Percentiles rank a stretch among this genome's conserved stretches.
These are phyloP conservation scores for Nymphalis io DNA, from an alignment of 1,140 invertebrate genomes.

Conservation along the genomic window DNA sequence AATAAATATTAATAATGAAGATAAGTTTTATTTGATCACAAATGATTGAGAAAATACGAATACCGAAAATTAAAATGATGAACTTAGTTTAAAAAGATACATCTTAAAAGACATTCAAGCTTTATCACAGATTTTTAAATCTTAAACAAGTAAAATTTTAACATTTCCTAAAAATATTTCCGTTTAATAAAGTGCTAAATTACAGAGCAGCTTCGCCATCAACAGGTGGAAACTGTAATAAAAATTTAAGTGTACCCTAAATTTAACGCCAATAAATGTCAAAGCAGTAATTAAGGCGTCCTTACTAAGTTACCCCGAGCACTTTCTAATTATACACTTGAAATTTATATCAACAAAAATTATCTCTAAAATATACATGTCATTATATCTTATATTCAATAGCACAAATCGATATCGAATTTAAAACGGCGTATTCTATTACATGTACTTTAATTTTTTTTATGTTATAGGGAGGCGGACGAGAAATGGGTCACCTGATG, in stretches of 20 bases:
- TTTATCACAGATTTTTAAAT: background rate
- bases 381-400: background rate
- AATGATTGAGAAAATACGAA: too few relatives aligned
- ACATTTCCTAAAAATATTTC: conserved; percentile 5
- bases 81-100: too few relatives aligned
- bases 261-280: conserved; percentile 31
- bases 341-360: conserved; percentile 19
- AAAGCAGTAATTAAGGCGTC: conserved; percentile 28
- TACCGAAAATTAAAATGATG: too few relatives aligned
- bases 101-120: background rate
- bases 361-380: conserved; percentile 1
- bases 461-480: too few relatives aligned
- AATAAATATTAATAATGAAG: too few relatives aligned
- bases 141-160: background rate
- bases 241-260: conserved; percentile 30
- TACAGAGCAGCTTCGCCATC: conserved; percentile 16
- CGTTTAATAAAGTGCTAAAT: conserved; percentile 24
- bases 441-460: too few relatives aligned
- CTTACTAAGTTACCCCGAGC: conserved; percentile 19
- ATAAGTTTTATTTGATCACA: too few relatives aligned
- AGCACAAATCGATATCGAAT: too few relatives aligned
- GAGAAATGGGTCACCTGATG: too few relatives aligned
- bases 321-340: conserved; percentile 10
- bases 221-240: conserved; percentile 33
- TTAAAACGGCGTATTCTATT: too few relatives aligned